These are phyloP conservation scores for Orcinus orca DNA, from an alignment of 2,113 vertebrate species.

Conservation along the genomic window DNA sequence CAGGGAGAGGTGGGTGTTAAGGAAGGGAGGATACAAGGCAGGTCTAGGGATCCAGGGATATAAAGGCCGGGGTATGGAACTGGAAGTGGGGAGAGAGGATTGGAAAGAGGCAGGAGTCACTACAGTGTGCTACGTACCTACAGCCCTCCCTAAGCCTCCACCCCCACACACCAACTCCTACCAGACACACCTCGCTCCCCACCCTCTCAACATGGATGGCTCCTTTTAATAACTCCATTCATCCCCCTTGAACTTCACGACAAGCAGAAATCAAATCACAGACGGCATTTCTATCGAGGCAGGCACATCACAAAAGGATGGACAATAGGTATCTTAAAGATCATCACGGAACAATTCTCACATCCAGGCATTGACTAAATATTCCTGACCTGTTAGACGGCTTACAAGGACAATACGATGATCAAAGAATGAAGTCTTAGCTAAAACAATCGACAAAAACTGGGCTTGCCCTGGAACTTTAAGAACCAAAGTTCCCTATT, in stretches of 20 bases:
- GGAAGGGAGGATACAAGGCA: neutral
- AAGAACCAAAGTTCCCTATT: neutral
- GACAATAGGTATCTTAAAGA: neutral
- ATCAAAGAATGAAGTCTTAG: neutral
- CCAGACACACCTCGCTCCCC: too few relatives aligned
- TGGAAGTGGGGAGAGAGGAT: neutral
- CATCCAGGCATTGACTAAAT: neutral
- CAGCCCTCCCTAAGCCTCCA: neutral
- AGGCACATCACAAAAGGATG: neutral
- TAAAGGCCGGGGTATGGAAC: neutral
- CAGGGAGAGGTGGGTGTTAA: neutral
- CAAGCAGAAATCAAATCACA: neutral
- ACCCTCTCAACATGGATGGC: neutral
- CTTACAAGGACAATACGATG: neutral
- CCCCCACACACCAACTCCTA: neutral
- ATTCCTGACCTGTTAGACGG: neutral
- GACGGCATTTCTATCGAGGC: neutral
- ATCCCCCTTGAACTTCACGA: neutral
- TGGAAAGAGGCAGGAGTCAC: neutral
- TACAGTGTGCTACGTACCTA: fast-evolving
- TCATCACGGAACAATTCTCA: neutral
- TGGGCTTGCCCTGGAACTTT: neutral
- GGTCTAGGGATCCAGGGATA: neutral
- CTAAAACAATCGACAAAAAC: neutral
- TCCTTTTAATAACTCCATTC: neutral